These are phyloP conservation scores for Drosophila nikananu DNA, from an alignment of 1,140 invertebrate genomes.

Conservation along the genomic window DNA sequence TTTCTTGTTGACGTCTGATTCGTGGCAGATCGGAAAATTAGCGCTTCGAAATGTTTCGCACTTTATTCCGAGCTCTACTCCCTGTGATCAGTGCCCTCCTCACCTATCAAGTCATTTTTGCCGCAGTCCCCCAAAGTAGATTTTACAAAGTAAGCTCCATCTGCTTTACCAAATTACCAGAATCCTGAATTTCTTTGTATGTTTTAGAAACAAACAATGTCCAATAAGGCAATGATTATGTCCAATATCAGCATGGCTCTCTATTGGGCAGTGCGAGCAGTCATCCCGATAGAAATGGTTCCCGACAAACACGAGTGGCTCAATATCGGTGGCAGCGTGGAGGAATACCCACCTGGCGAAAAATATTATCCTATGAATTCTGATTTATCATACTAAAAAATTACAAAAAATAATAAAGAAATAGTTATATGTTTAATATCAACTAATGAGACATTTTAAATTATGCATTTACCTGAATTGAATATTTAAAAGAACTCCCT, in stretches of 20 bases:
- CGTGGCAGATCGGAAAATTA: background rate
- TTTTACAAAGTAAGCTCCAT: background rate
- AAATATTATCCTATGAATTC: background rate
- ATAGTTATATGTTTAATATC: background rate
- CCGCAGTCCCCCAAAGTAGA: background rate
- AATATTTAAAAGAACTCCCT: too few species aligned
- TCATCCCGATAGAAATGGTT: background rate
- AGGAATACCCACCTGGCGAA: too few species aligned
- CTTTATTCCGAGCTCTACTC: background rate
- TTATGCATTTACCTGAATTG: background rate
- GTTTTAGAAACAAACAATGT: background rate
- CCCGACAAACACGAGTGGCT: background rate
- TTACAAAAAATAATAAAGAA: background rate
- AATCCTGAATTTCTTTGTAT: background rate
- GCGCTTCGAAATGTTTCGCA: slow-evolving; percentile 1
- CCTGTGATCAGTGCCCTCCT: background rate
- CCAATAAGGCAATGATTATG: slow-evolving; percentile 8
- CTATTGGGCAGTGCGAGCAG: background rate
- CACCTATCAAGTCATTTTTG: background rate
- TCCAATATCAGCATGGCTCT: slow-evolving; percentile 21
- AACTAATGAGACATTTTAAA: background rate
- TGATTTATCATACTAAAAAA: background rate
- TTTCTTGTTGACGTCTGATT: background rate
- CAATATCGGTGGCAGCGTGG: background rate
- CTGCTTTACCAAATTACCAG: background rate